Evolutionary conservation across 2,797 vertebrate species (phyloP), one percentile per base, ranked within the genome.

Genomic region (Neosilurus hyrtlii): DNA sequence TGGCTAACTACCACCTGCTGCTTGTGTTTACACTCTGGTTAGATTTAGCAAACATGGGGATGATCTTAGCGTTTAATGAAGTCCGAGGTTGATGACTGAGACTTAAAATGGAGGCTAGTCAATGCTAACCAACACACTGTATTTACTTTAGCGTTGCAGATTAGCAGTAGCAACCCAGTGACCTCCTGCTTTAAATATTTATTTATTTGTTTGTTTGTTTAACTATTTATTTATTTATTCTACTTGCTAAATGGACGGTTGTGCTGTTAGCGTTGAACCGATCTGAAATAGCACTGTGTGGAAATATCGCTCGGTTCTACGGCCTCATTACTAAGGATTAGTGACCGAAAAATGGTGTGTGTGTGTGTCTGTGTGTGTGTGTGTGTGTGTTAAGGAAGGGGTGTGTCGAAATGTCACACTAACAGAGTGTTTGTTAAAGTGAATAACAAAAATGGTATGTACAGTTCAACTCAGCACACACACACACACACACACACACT

Each of bases 261-360:
- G 18, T 4, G 14, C 52, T 74, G 80, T 75, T 75, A 57, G 72
- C 15, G 14, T 20, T 73, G 22, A 72, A 49, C 14, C 49, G 70
- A 72, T n/a, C 51, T 52, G 22, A 52, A 72, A 12, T 52, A 49
- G 12, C n/a, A 0, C 52, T 72, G 66, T 52, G 70, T 54, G 49
- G 22, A 72, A 54, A 24, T 6, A 22, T 51, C 43, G 0, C 43
- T 70, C 10, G 0, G 22, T n/a, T 70, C 20, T 49, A 71, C 12
- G 56, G 51, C 67, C 95, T 96, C 94, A 95, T 96, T 96, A 95
- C 93, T 92, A 91, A 91, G 94, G 95, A 95, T 96, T 96, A 95
- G 93, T 92, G 90, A 89, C 52, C 90, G 91, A 70, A 37, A 65
- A 3, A 0, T 68, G 43, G 5, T 51, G 43, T 67, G 65, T 67